Conservation (phyloP, 2,888 invertebrate species). For the Epinotia ramella region DNA sequence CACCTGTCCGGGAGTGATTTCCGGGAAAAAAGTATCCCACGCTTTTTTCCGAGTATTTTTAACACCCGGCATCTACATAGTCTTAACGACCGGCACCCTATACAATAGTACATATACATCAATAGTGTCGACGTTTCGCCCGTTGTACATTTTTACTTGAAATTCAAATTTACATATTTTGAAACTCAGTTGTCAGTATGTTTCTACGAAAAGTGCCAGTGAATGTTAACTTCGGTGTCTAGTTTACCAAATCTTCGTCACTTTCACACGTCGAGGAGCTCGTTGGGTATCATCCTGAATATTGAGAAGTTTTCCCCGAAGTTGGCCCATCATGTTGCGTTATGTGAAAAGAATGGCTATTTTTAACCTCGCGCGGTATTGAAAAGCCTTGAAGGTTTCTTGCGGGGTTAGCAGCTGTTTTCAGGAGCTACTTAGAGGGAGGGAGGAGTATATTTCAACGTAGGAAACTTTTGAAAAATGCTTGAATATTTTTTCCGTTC, state of each 20-base stretch:
- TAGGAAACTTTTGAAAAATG: neutral
- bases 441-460: neutral
- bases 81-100: no score
- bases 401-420: neutral
- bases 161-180: no score
- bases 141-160: no score
- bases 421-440: neutral
- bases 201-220: neutral
- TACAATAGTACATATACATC: no score
- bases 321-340: conserved; percentile 36
- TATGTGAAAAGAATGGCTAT: conserved; percentile 39
- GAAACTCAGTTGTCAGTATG: no score
- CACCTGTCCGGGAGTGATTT: no score
- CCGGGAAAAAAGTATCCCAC: no score
- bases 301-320: conserved; percentile 34
- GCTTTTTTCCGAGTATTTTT: no score
- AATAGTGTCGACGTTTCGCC: no score
- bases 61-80: no score
- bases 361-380: conserved; percentile 34
- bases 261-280: conserved; percentile 17
- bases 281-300: conserved; percentile 29
- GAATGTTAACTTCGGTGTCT: neutral
- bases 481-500: no score
- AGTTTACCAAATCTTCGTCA: neutral
- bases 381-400: conserved; percentile 17